phyloP scores from a whole-genome alignment of 1,140 invertebrate genomes.

The Pantala flavescens region DNA sequence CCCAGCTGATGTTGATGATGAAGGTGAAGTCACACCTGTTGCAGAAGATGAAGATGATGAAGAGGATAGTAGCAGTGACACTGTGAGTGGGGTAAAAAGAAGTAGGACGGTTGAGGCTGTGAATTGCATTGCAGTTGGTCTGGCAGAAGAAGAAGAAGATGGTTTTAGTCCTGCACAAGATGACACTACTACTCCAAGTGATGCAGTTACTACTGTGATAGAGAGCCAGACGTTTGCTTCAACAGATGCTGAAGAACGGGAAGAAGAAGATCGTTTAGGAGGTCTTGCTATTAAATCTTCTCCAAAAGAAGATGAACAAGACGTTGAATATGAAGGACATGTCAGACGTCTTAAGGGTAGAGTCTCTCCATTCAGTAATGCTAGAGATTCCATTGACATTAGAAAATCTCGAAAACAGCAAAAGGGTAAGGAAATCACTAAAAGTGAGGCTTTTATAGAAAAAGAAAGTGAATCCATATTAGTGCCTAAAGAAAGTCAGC shows the following conservation, averaged over 20 bases:
- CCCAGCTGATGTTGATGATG: conserved; percentile 18
- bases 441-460: neutral
- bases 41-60: conserved; percentile 14
- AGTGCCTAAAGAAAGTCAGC: neutral
- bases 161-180: conserved; percentile 23
- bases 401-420: conserved; percentile 42
- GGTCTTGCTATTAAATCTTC: neutral
- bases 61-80: neutral
- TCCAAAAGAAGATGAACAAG: neutral
- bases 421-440: neutral
- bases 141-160: conserved; percentile 24
- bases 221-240: conserved; percentile 21
- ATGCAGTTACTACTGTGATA: conserved; percentile 26
- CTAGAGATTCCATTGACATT: conserved; percentile 56
- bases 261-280: neutral
- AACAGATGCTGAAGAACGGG: neutral
- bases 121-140: conserved; percentile 16
- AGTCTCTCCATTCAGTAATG: conserved; percentile 59
- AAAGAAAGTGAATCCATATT: neutral
- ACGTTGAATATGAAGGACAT: conserved; percentile 46
- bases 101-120: conserved; percentile 17
- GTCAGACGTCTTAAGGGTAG: conserved; percentile 55
- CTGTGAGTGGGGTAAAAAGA: neutral
- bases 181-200: conserved; percentile 27
- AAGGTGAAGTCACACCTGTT: conserved; percentile 21